These are phyloP conservation scores for Pteromalus puparum DNA, from an alignment of 1,140 invertebrate species.

Conservation along the genomic window DNA sequence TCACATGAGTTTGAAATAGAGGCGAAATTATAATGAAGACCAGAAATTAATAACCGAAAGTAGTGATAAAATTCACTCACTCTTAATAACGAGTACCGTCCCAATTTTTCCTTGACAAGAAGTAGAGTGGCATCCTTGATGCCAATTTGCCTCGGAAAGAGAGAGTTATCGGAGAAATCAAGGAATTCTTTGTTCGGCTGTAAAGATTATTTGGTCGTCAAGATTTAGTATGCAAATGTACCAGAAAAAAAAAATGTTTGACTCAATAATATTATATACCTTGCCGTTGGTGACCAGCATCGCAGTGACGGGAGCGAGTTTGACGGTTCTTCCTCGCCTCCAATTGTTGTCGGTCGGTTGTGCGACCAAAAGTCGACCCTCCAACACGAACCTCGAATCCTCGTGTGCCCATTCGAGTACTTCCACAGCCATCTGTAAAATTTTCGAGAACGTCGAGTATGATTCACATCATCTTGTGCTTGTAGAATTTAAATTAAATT, in stretches of 20 bases:
- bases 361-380: constrained; percentile 89
- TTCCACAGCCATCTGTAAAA: constrained; percentile 88
- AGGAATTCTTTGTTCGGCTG: constrained; percentile 75
- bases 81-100: constrained; percentile 88
- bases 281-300: constrained; percentile 92
- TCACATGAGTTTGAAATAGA: constrained; percentile 31
- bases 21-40: not conserved
- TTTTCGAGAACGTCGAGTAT: not conserved
- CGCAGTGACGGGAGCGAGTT: constrained; percentile 90
- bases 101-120: constrained; percentile 92
- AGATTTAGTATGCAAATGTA: not conserved
- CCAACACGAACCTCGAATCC: constrained; percentile 90
- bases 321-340: constrained; percentile 90
- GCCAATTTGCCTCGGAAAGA: constrained; percentile 81
- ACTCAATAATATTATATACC: constrained; percentile 75
- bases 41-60: not conserved
- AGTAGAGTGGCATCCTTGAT: constrained; percentile 91
- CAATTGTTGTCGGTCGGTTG: constrained; percentile 93
- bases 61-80: constrained; percentile 71
- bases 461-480: not conserved
- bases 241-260: not conserved
- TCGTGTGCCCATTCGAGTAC: constrained; percentile 95
- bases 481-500: not conserved
- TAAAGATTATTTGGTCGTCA: constrained; percentile 47
- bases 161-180: constrained; percentile 70